Base-by-base conservation (phyloP, 64 coral and sea anemone species). In the Stylophora pistillata region DNA sequence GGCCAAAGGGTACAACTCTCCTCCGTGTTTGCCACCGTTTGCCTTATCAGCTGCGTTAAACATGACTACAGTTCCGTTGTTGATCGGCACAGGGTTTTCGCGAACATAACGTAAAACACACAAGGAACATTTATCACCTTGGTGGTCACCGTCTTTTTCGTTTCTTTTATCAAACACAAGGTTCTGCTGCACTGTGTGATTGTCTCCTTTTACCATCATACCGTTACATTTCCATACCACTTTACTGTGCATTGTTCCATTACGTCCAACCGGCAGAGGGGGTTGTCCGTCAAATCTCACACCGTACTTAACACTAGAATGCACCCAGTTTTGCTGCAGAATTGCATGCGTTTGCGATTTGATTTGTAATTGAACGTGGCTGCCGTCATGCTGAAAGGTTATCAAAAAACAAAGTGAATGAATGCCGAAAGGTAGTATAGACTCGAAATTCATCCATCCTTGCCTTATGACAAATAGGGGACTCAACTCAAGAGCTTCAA, bases 61-160 rank as follows among this genome's bases (percentile, higher is more conserved):
- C 25, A 57, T 79, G 47, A 92, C 84, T 5, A 72, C 58, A 2
- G 61, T 78, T 12, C 57, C 9, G 20, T 92, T 86, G 60, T 92
- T 92, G 58, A 92, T 56, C 14, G 82, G 63, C 18, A 92, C 84
- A 26, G 90, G 90, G 29, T 92, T 92, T 16, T 27, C 0, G 10
- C 90, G 73, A 7, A 92, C 90, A 29, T 87, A 92, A 10, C 28
- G 26, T 21, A 87, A 73, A 10, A 79, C 76, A 70, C 90, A 92
- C 23, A 92, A 81, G 12, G 83, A 16, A 27, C 90, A 92, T 15
- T 70, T 57, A 17, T 54, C 20, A 4, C 75, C 74, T 74, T 92
- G 81, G 11, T 77, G 54, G 30, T 92, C 82, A 18, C 73, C 90
- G 10, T 41, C 21, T 55, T 79, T 85, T 41, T 60, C 20, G 20